phyloP scores from a whole-genome alignment of 2,888 invertebrate genomes.

The Cheilosia impressa region DNA sequence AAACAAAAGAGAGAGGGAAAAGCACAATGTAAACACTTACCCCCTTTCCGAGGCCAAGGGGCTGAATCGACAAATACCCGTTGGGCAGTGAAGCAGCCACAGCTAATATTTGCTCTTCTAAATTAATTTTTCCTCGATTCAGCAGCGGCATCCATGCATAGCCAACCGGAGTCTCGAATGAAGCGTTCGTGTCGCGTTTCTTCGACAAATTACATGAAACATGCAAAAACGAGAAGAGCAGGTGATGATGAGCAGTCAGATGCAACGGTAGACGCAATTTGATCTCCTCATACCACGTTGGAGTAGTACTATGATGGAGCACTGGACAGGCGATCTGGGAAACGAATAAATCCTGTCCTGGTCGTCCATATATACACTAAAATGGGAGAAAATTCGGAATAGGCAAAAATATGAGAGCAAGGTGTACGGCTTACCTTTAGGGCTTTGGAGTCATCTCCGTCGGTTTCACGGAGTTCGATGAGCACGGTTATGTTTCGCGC shows the following conservation, averaged over 20 bases:
- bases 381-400: constrained; percentile 48
- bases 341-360: constrained; percentile 87
- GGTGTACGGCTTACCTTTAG: constrained; percentile 86
- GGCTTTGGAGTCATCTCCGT: constrained; percentile 88
- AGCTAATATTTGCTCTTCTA: constrained; percentile 92
- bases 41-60: constrained; percentile 95
- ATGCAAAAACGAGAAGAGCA: constrained; percentile 97
- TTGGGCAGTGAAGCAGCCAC: constrained; percentile 95
- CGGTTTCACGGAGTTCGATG: constrained; percentile 93
- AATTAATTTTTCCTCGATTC: constrained; percentile 91
- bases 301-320: constrained; percentile 94
- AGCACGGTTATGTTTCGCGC: constrained; percentile 97
- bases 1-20: constrained; percentile 4
- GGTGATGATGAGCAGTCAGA: constrained; percentile 93
- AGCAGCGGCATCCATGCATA: constrained; percentile 97
- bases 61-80: constrained; percentile 95
- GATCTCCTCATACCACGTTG: constrained; percentile 96
- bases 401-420: background rate
- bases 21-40: constrained; percentile 84
- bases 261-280: constrained; percentile 95
- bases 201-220: constrained; percentile 95
- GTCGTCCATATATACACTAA: constrained; percentile 90
- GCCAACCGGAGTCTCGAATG: constrained; percentile 92
- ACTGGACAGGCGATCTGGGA: constrained; percentile 90
- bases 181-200: constrained; percentile 89